Conservation (phyloP, 2,113 vertebrate genomes). For the Corythoichthys intestinalis region DNA sequence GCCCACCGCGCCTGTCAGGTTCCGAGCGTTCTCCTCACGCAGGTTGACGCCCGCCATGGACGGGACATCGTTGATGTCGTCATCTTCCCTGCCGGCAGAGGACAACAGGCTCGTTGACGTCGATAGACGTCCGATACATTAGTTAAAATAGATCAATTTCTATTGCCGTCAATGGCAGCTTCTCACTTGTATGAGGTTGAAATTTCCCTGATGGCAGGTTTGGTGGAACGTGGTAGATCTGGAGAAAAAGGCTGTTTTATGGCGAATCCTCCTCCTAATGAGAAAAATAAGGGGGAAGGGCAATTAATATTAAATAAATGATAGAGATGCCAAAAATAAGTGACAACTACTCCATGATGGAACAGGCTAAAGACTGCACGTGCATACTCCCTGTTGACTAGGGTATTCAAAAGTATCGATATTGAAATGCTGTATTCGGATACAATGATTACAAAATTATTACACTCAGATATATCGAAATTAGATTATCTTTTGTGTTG, state of each 20-base stretch:
- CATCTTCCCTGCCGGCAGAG: conserved; percentile 77
- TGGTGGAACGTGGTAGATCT: conserved; percentile 1
- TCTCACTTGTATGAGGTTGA: conserved; percentile 54
- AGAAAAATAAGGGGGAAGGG: conserved; percentile 1
- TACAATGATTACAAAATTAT: no score
- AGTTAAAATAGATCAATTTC: no score
- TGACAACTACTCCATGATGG: no score
- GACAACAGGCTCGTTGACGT: background rate
- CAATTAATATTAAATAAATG: background rate
- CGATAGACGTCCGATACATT: background rate
- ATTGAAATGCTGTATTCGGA: no score
- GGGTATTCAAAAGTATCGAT: no score
- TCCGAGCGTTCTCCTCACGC: conserved; percentile 81
- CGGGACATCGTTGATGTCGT: conserved; percentile 93
- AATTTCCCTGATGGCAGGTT: conserved; percentile 17
- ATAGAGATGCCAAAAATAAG: background rate
- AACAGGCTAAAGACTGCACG: no score
- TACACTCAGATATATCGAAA: no score
- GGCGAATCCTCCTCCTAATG: conserved; percentile 18
- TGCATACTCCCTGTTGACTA: no score
- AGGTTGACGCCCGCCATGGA: conserved; percentile 93
- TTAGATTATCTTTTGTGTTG: no score
- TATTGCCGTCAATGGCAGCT: no score
- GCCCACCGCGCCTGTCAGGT: conserved; percentile 79
- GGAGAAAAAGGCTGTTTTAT: conserved; percentile 12